Base-by-base conservation (phyloP, 2,888 invertebrate species). In the Apotomis capreana region DNA sequence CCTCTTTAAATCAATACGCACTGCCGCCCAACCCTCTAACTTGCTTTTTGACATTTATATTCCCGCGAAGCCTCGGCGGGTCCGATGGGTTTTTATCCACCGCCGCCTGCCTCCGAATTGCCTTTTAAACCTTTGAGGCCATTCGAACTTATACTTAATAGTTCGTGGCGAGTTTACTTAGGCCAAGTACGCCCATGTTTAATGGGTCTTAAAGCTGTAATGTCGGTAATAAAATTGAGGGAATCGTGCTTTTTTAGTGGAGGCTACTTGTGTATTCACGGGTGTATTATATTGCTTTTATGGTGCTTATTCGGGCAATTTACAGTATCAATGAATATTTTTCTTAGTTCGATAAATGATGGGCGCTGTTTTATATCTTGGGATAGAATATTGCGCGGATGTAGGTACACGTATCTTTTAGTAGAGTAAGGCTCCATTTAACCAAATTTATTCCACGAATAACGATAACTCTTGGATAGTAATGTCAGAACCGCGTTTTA, bases 11-110 rank as follows among this genome's bases (percentile, higher is more conserved):
- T 70, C 65, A 65, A 60, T 69, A 69, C 5, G 9, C 70, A 67
- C n/a, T 55, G 67, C 36, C 40, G 44, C 71, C 51, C 71, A 10
- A 62, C 71, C 67, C 61, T 13, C 6, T 26, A 68, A 57, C 71
- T 62, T 57, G 51, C 61, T 71, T 71, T 67, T 71, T 71, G 71
- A 71, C 62, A 71, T 71, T 71, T 71, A 71, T 71, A 71, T 71
- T 71, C 71, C 60, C 61, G 4, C 61, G 51, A 61, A 71, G 55
- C 71, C 59, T 37, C 57, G 26, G 51, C 40, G 61, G 70, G 65
- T 61, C 13, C 55, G 55, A 62, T 58, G 65, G 71, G 61, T 55
- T 65, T 68, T 67, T 62, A 71, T 51, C 57, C 61, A 49, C 26
- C 70, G 10, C 65, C 46, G 57, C 37, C 67, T 57, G 61, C 37